phyloP scores from a whole-genome alignment of 2,797 vertebrate species.

The Mustela erminea region DNA sequence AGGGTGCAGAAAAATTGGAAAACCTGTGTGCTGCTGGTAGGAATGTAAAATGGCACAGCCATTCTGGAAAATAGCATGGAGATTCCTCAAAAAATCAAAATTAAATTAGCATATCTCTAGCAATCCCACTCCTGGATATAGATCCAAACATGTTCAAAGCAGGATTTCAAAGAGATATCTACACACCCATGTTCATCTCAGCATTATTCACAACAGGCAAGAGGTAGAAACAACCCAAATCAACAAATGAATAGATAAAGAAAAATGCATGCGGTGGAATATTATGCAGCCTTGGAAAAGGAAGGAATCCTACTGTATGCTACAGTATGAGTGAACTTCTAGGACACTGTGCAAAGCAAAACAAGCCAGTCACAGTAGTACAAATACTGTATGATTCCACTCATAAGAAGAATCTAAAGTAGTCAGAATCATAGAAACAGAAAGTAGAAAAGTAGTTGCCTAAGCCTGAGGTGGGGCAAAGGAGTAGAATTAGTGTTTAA shows the following conservation, averaged over 20 bases:
- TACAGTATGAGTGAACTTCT: not conserved
- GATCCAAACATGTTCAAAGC: not conserved
- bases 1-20: not conserved
- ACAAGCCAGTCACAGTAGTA: not conserved
- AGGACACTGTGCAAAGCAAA: not conserved
- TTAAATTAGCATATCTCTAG: not conserved
- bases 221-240: not conserved
- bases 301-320: not conserved
- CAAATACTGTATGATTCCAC: not conserved
- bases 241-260: not conserved
- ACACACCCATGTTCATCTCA: not conserved
- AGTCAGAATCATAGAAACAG: not conserved
- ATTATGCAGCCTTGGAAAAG: not conserved
- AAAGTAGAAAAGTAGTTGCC: not conserved
- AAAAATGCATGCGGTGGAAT: not conserved
- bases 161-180: not conserved
- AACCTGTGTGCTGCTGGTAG: not conserved
- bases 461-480: not conserved
- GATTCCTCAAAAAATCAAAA: not conserved
- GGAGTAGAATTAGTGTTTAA: not conserved
- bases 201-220: not conserved
- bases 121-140: not conserved
- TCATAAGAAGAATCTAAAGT: not conserved
- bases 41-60: not conserved
- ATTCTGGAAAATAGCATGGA: not conserved